Evolutionary conservation across 2,797 vertebrate genomes (phyloP), one percentile per base, ranked within the genome.

Genomic region (Remorina albescens): DNA sequence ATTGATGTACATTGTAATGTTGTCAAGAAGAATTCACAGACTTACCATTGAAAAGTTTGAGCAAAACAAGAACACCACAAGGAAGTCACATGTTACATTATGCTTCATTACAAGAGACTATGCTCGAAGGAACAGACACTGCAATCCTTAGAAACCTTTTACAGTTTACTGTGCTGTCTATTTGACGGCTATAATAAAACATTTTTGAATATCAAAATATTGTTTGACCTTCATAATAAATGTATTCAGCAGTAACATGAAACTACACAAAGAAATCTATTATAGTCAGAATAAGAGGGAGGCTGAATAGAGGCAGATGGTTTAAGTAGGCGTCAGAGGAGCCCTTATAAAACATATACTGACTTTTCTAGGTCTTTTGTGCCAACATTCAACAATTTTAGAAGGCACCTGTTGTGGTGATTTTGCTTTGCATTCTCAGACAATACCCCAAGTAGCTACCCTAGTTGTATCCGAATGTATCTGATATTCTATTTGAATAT

Each of bases 221-320:
- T 32, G 57, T 70, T 49, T 66, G 28, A 76, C 67, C 71, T 87
- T 84, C 66, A 64, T 13, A 41, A 60, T 78, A 67, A 74, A 83
- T 74, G 11, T 51, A 59, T 71, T 71, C 59, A 65, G 53, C 28
- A 10, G 62, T 71, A 62, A 71, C 36, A 23, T 68, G 34, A 76
- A 39, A 69, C n/a, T 3, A 28, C 30, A 78, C 53, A 81, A 76
- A 73, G 36, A 21, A 72, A n/a, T 51, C 1, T 42, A 42, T 78
- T 57, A 6, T 32, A 13, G 42, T n/a, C 19, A 18, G 64, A 74
- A 42, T n/a, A 55, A 51, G 28, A 69, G 4, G 32, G 25, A 66
- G 32, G 19, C 5, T 74, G 74, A 65, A 75, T 62, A 13, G 41
- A 62, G 46, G 19, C 37, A 53, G 60, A 51, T 67, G 41, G 44